Evolutionary conservation across 2,888 invertebrate genomes (phyloP).

Genomic region (Latrodectus elegans): DNA sequence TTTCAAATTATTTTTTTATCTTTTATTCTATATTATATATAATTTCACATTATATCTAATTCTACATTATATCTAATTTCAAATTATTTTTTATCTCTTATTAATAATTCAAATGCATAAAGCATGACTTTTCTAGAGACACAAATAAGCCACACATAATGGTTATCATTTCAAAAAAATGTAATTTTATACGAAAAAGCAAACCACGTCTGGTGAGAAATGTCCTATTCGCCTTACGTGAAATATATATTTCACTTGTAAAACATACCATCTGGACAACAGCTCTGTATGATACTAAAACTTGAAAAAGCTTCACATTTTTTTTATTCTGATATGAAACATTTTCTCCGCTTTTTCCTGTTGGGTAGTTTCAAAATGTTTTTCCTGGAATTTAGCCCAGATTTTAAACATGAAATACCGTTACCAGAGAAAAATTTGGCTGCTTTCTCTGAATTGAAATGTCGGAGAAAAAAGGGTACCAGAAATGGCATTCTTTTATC

Average conservation of each 20-base stretch:
- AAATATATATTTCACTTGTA: slow-evolving; percentile 52
- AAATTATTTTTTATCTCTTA: too few relatives aligned
- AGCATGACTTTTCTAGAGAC: too few relatives aligned
- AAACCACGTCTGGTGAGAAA: neutral
- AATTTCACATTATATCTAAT: too few relatives aligned
- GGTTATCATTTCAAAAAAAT: too few relatives aligned
- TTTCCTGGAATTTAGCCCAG: slow-evolving; percentile 37
- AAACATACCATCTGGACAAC: slow-evolving; percentile 58
- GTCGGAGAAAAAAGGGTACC: neutral
- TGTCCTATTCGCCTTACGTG: slow-evolving; percentile 9
- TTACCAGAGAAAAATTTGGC: slow-evolving; percentile 11
- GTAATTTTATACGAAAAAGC: neutral
- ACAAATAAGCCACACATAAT: too few relatives aligned
- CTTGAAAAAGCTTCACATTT: slow-evolving; percentile 40
- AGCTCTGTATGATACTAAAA: slow-evolving; percentile 32
- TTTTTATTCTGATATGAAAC: slow-evolving; percentile 36
- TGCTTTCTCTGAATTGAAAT: neutral
- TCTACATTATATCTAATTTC: too few relatives aligned
- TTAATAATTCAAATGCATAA: too few relatives aligned
- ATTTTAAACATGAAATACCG: slow-evolving; percentile 55
- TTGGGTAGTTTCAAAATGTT: slow-evolving; percentile 2
- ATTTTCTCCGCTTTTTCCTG: slow-evolving; percentile 27
- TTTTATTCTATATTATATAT: too few relatives aligned
- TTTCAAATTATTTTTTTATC: too few relatives aligned
- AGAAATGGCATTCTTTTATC: slow-evolving; percentile 5